Evolutionary conservation across 1,140 invertebrate species (phyloP).

Genomic region (Zophobas atratus): DNA sequence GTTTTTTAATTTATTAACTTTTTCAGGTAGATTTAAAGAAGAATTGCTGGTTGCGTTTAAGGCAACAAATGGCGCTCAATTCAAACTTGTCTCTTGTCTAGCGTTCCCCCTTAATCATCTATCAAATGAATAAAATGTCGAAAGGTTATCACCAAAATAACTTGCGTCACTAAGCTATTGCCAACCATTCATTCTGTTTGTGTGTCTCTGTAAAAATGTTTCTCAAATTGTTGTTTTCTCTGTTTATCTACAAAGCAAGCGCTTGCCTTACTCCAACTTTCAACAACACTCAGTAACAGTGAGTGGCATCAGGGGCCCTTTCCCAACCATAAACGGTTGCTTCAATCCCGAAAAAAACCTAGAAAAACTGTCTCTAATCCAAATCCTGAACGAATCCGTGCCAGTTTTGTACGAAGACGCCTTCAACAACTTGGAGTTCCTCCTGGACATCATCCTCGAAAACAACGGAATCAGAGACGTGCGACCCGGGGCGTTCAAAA

Average conservation of each 20-base stretch:
- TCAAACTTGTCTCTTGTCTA: too few relatives aligned
- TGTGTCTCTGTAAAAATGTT: slow-evolving; percentile 9
- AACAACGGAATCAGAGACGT: slow-evolving; percentile 59
- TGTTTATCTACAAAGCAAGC: slow-evolving; percentile 24
- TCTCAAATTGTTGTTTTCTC: slow-evolving; percentile 17
- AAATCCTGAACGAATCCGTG: slow-evolving; percentile 62
- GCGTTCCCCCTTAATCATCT: too few relatives aligned
- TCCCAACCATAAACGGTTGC: slow-evolving; percentile 62
- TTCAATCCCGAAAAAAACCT: slow-evolving; percentile 60
- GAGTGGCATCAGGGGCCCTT: slow-evolving; percentile 57
- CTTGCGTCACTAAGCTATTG: neutral
- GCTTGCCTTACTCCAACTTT: slow-evolving; percentile 58
- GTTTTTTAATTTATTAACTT: too few relatives aligned
- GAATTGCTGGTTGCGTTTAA: too few relatives aligned
- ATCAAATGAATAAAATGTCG: neutral
- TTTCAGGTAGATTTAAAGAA: too few relatives aligned
- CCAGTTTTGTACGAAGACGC: slow-evolving; percentile 61
- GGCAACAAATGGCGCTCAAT: too few relatives aligned
- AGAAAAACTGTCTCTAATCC: slow-evolving; percentile 61
- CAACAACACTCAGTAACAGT: slow-evolving; percentile 61
- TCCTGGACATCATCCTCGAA: slow-evolving; percentile 63
- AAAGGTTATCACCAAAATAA: slow-evolving; percentile 9
- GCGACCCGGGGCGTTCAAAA: slow-evolving; percentile 60
- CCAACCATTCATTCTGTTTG: neutral
- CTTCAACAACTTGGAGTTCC: slow-evolving; percentile 60